These are phyloP conservation scores for Hypomecis atomaria DNA, from an alignment of 2,888 invertebrate species.

Conservation along the genomic window DNA sequence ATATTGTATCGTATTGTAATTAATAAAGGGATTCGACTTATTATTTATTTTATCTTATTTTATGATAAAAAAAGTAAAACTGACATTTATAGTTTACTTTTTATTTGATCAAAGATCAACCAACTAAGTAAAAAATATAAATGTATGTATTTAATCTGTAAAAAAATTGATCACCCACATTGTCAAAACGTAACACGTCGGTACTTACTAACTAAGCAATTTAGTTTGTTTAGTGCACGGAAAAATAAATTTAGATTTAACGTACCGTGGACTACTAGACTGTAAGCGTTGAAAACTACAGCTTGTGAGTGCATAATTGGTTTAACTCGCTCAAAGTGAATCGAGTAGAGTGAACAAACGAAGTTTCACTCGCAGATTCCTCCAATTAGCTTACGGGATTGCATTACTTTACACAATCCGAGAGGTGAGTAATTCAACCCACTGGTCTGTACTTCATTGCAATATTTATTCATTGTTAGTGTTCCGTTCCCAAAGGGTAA, in stretches of 20 bases:
- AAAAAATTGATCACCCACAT: no score
- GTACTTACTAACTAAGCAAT: not conserved
- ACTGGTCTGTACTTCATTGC: not conserved
- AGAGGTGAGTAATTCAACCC: not conserved
- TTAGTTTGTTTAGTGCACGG: not conserved
- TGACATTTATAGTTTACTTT: no score
- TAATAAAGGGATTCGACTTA: no score
- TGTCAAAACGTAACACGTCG: no score
- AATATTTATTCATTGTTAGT: no score
- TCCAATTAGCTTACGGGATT: conserved; percentile 7
- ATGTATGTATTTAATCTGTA: no score
- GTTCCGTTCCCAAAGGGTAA: no score
- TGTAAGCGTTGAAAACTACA: not conserved
- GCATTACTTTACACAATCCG: conserved; percentile 2
- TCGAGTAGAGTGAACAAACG: conserved; percentile 7
- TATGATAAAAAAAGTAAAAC: no score
- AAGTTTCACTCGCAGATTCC: conserved; percentile 8
- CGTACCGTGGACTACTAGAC: not conserved
- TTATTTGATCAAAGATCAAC: no score
- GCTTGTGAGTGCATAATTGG: not conserved
- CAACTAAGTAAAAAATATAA: no score
- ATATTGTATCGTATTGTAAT: no score
- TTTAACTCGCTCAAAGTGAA: conserved; percentile 12
- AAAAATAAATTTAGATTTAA: not conserved
- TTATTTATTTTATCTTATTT: no score